A percentile compares a stretch with the other conserved stretches of the same genome.
These are phyloP conservation scores for Drosophila truncata DNA, from an alignment of 1,140 invertebrate genomes.

Conservation along the genomic window DNA sequence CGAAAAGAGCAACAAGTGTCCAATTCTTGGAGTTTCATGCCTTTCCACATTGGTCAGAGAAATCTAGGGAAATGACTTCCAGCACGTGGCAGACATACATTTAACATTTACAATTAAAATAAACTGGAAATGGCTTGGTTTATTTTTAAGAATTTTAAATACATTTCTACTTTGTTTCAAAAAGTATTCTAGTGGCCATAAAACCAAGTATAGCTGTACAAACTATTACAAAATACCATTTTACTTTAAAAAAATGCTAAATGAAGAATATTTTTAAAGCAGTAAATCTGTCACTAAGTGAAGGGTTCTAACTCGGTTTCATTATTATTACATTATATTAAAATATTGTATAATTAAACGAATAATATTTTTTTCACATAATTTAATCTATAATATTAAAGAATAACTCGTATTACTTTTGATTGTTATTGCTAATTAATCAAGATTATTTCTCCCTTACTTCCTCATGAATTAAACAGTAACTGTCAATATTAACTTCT, in stretches of 20 bases:
- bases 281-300: neutral
- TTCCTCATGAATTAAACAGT: neutral
- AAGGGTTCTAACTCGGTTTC: neutral
- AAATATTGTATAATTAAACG: neutral
- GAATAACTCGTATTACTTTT: neutral
- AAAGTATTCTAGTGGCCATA: too few relatives aligned
- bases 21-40: slow-evolving; percentile 44
- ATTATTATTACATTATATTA: too few relatives aligned
- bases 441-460: neutral
- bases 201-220: too few relatives aligned
- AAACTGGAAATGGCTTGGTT: neutral
- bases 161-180: neutral
- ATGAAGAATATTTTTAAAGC: neutral
- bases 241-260: neutral
- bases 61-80: neutral
- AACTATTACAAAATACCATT: too few relatives aligned
- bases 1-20: slow-evolving; percentile 74
- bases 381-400: neutral
- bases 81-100: slow-evolving; percentile 34
- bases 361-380: neutral
- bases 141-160: neutral
- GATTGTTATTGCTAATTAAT: neutral
- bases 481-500: neutral
- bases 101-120: slow-evolving; percentile 1
- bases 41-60: slow-evolving; percentile 21